Evolutionary conservation across 2,797 vertebrate genomes (phyloP).

Genomic region (Hypotaenidia okinawae): DNA sequence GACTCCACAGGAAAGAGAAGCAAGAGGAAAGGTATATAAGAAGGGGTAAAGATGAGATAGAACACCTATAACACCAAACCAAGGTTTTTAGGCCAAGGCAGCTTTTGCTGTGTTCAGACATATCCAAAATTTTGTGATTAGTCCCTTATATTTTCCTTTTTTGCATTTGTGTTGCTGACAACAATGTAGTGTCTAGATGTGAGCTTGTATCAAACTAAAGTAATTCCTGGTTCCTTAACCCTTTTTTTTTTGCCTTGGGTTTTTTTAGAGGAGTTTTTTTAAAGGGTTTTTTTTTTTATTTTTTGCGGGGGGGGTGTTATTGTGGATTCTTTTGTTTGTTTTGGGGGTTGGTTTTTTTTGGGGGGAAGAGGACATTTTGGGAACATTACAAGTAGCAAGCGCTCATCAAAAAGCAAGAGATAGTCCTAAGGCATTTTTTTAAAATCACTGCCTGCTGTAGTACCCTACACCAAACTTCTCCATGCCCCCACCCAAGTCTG

Average conservation of each 20-base stretch:
- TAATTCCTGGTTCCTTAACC: neutral
- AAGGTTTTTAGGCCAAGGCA: neutral
- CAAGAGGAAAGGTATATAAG: neutral
- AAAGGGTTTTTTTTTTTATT: too few relatives aligned
- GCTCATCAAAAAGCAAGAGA: neutral
- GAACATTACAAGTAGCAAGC: neutral
- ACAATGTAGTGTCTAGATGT: neutral
- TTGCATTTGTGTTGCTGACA: neutral
- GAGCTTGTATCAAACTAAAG: too few relatives aligned
- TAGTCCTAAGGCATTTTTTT: neutral
- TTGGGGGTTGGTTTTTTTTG: too few relatives aligned
- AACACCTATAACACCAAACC: neutral
- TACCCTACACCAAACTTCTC: rapidly evolving
- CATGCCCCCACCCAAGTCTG: too few relatives aligned
- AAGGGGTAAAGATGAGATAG: neutral
- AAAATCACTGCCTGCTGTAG: neutral
- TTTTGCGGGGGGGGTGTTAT: too few relatives aligned
- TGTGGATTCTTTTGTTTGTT: too few relatives aligned
- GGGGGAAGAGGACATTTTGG: neutral
- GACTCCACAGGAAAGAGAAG: neutral
- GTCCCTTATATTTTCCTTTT: neutral
- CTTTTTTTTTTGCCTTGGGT: neutral
- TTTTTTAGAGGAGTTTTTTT: too few relatives aligned
- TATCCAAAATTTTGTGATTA: neutral
- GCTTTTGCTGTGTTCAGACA: neutral